Percentiles rank a stretch among this genome's conserved stretches.
phyloP scores from a whole-genome alignment of 2,797 vertebrate genomes.

The Poliocrania exsul region DNA sequence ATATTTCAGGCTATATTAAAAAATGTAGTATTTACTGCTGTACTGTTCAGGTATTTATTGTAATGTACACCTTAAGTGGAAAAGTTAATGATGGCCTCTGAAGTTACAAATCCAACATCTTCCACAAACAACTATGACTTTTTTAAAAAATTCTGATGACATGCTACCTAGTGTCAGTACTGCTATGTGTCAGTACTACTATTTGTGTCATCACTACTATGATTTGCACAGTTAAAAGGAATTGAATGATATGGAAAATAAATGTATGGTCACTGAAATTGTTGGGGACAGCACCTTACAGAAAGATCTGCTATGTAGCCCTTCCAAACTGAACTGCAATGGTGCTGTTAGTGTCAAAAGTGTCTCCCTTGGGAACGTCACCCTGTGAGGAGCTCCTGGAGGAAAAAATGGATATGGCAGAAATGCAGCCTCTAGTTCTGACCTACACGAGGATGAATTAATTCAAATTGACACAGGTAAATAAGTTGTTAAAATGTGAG shows the following conservation, averaged over 20 bases:
- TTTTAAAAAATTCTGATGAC: not conserved
- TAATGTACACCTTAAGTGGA: not conserved
- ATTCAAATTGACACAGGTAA: not conserved
- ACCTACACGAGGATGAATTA: not conserved
- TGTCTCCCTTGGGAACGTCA: not conserved
- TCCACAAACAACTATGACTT: not conserved
- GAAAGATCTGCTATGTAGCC: not conserved
- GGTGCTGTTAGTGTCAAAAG: not conserved
- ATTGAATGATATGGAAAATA: not conserved
- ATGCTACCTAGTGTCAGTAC: not conserved
- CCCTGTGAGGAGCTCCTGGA: not conserved
- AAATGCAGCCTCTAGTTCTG: not conserved
- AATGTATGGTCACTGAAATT: not conserved
- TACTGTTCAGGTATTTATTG: not conserved
- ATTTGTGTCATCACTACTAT: not conserved
- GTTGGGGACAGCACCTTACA: not conserved
- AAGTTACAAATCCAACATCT: not conserved
- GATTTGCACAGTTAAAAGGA: not conserved
- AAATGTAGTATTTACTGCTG: not conserved
- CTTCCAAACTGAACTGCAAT: not conserved
- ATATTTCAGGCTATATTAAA: not conserved
- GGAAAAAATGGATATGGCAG: not conserved
- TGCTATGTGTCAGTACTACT: not conserved
- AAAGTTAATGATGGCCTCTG: not conserved
- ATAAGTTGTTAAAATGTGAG: not conserved